Conservation (phyloP, 2,888 invertebrate species). For the Cantharis flavilabris region DNA sequence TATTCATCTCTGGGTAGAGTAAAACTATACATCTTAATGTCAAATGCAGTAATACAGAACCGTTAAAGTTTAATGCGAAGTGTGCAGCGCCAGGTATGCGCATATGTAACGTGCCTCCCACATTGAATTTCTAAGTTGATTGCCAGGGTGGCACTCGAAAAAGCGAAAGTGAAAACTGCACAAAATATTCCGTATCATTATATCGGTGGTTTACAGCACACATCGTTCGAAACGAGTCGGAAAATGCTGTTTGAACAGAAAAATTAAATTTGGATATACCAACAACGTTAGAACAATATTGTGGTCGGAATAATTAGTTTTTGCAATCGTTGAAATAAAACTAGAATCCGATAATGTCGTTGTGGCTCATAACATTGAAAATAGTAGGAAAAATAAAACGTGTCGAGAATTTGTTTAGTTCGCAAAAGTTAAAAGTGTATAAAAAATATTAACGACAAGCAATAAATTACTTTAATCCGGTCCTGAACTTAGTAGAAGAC, state of each 20-base stretch:
- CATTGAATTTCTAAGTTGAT: constrained; percentile 30
- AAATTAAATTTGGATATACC: not conserved
- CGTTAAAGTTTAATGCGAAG: constrained; percentile 39
- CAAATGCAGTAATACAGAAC: constrained; percentile 42
- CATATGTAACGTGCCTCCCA: constrained; percentile 33
- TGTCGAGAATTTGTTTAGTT: not conserved
- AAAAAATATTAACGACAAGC: constrained; percentile 43
- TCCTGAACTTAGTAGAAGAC: constrained; percentile 37
- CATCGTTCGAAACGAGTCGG: not conserved
- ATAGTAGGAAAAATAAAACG: not conserved
- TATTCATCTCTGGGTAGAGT: constrained; percentile 39
- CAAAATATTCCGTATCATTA: not conserved
- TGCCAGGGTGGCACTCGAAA: constrained; percentile 20
- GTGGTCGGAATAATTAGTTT: not conserved
- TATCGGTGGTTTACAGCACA: not conserved
- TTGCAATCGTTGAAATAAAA: not conserved
- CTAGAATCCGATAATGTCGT: not conserved
- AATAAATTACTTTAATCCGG: constrained; percentile 42
- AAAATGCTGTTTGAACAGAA: not conserved
- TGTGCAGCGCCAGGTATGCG: constrained; percentile 34
- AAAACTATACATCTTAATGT: constrained; percentile 46
- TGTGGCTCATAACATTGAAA: not conserved
- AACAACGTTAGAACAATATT: not conserved
- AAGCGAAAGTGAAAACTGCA: constrained; percentile 12
- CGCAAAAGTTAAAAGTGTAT: constrained; percentile 29